Base-by-base conservation (phyloP, 2,888 invertebrate species). In the Pecten maximus region DNA sequence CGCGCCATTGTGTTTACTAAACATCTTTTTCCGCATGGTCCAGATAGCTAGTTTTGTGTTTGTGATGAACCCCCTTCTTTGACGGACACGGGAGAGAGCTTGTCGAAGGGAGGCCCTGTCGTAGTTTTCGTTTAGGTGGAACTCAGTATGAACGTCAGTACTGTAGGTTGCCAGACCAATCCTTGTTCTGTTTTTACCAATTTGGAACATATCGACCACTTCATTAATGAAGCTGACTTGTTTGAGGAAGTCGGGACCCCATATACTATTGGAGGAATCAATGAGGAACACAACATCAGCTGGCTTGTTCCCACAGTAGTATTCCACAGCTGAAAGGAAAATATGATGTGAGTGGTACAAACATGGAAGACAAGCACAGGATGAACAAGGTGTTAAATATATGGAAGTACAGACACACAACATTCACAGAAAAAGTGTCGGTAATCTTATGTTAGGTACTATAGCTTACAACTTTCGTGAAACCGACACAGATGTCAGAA, bases 241-340 rank as follows among this genome's bases (percentile, higher is more conserved):
- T 74, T 93, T 93, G 40, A 89, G 87, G 92, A 96, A 96, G 92
- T 96, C 95, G 0, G 95, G 95, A 1, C 93, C 94, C 95, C 95
- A 96, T 92, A 96, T 96, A 89, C 95, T 96, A 92, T 94, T 95
- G 12, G 96, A 96, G 23, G 94, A 94, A 89, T 95, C 95, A 87
- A 95, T 91, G 40, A 94, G 89, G 91, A 94, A 95, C 50, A 95
- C 94, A 16, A 94, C 93, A 90, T 95, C 94, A 0, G 96, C 95
- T 12, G 95, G 95, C 40, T 93, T 94, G 91, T 94, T 94, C 0
- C 94, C 94, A 39, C 94, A 94, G 88, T 93, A 94, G 88, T 93
- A 93, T 88, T 93, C 94, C 39, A 93, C 92, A 89, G 93, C 94
- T 94, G 91, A 40, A 92, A 92, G 2, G 48, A 86, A 88, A 50